Evolutionary conservation across 30 jellyfish, hydroid and myxozoan genomes (phyloP), one percentile per base, ranked within the genome.

Genomic region (Chrysaora quinquecirrha): DNA sequence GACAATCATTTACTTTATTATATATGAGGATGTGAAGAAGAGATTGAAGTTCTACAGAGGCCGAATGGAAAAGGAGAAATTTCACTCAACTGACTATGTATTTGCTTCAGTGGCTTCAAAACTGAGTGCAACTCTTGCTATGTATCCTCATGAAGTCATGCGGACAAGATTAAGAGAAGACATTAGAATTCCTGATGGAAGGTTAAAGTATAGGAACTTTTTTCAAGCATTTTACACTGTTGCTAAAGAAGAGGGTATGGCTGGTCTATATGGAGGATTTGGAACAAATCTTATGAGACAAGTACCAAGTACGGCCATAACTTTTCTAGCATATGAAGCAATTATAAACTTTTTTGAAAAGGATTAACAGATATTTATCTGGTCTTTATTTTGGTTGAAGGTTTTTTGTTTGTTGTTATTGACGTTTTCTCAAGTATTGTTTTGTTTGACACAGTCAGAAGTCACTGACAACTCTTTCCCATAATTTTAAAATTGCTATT

Each of bases 111-210:
- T 78, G 21, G 72, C 47, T 29, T 78, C 98, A 19, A 91, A 91
- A 58, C 48, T 86, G 43, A 24, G 77, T 19, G 96, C 95, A 38
- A 91, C 94, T 9, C 49, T 82, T 21, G 19, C 80, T 2, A 84
- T 79, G 86, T 91, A 91, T 70, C 98, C 98, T 1, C 98, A 91
- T 60, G 98, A 91, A 75, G 98, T 91, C 29, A 90, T 82, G 25
- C 88, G 98, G 3, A 91, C 98, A 21, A 66, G 98, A 32, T 68
- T 91, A 43, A 64, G 98, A n/a, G 97, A 91, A 56, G 90, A 86
- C 46, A 62, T 75, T 28, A 34, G 24, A 32, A 94, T 82, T 33
- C 58, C 60, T 1, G 58, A 64, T 61, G 98, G 98, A 23, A 46
- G 85, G 63, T 58, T 64, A 23, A 78, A 80, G 72, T 91, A 91